Percentiles rank a stretch among this genome's conserved stretches.
phyloP scores from a whole-genome alignment of 1,140 invertebrate genomes.

The Coboldia fuscipes region DNA sequence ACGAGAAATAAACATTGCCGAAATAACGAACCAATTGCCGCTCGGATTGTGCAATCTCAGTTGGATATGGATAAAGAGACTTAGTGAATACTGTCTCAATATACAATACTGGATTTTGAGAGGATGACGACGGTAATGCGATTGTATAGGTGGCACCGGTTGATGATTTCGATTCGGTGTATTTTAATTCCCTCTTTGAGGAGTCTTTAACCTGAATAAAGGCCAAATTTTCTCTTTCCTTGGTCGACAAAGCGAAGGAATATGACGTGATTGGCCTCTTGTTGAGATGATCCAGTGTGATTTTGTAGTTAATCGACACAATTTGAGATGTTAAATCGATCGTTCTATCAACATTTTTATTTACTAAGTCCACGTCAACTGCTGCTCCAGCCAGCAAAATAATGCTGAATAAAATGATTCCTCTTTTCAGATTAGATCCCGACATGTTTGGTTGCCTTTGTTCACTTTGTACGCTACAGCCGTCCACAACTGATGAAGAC shows the following conservation, averaged over 20 bases:
- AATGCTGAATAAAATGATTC: too few species aligned
- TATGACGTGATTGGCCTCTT: constrained; percentile 45
- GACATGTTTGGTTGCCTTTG: too few species aligned
- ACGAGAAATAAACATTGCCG: constrained; percentile 67
- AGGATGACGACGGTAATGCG: constrained; percentile 23
- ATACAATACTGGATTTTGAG: constrained; percentile 30
- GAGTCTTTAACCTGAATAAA: constrained; percentile 50
- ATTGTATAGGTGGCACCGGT: constrained; percentile 24
- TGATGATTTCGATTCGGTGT: constrained; percentile 27
- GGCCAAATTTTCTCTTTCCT: constrained; percentile 39
- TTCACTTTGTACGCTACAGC: too few species aligned
- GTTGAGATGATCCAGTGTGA: constrained; percentile 64
- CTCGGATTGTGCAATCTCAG: constrained; percentile 73
- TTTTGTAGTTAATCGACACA: constrained; percentile 56
- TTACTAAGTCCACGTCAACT: constrained; percentile 29
- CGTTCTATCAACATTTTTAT: constrained; percentile 64
- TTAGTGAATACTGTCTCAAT: constrained; percentile 61
- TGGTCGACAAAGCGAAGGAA: constrained; percentile 43
- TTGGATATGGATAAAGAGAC: constrained; percentile 59
- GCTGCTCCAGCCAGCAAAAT: not conserved
- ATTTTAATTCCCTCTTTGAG: constrained; percentile 34
- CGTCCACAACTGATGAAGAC: too few species aligned
- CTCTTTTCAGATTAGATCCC: too few species aligned
- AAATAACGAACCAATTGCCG: constrained; percentile 77
- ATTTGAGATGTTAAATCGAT: constrained; percentile 77